Percentiles rank a stretch among this genome's conserved stretches.
Evolutionary conservation across 2,113 vertebrate genomes (phyloP).

Genomic region (Indicator maculatus): DNA sequence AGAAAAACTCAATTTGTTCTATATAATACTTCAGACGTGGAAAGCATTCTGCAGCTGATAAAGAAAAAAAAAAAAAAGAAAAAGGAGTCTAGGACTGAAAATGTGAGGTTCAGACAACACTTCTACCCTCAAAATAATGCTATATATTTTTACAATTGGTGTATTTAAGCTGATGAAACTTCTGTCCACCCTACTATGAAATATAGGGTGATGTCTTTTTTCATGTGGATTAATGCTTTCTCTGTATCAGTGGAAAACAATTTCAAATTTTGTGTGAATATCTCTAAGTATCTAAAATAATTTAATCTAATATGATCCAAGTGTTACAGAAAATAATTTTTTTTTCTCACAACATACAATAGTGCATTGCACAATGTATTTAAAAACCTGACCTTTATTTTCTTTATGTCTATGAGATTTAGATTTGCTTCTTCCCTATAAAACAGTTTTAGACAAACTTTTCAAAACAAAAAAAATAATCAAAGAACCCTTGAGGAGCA

Average conservation of each 20-base stretch:
- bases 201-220: not conserved
- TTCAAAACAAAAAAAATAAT: not conserved
- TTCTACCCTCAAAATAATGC: not conserved
- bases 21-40: not conserved
- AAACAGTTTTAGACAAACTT: not conserved
- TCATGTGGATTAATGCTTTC: not conserved
- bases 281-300: not conserved
- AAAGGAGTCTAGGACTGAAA: not conserved
- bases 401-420: not conserved
- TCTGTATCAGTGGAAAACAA: not conserved
- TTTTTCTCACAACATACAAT: not conserved
- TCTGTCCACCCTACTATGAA: not conserved
- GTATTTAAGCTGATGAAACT: not conserved
- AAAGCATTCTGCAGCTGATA: not conserved
- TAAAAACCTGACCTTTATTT: not conserved
- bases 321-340: not conserved
- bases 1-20: not conserved
- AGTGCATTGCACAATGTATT: not conserved
- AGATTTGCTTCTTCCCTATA: not conserved
- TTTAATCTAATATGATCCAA: not conserved
- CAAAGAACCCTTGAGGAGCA: not conserved
- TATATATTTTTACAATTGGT: not conserved
- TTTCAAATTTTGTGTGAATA: not conserved
- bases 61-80: not conserved
- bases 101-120: fast-evolving